Conservation (phyloP, 2,888 invertebrate species). For the Tryphoninae sp. region DNA sequence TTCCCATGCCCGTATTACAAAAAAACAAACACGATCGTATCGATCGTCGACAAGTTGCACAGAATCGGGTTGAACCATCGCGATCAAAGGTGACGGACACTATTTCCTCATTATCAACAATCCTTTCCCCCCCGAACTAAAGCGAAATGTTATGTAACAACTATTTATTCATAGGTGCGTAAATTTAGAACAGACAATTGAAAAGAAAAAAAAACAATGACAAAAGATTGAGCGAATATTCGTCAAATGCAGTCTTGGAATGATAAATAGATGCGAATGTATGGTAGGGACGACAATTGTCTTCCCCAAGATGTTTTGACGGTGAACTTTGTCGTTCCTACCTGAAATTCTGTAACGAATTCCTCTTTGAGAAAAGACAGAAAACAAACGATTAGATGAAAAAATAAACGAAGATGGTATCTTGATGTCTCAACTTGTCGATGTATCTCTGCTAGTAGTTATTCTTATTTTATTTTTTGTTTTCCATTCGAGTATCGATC, state of each 20-base stretch:
- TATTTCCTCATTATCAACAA: slow-evolving; percentile 6
- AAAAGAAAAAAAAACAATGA: slow-evolving; percentile 23
- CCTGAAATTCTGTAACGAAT: slow-evolving; percentile 28
- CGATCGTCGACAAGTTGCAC: slow-evolving; percentile 49
- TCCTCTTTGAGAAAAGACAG: slow-evolving; percentile 43
- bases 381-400: slow-evolving; percentile 36
- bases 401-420: slow-evolving; percentile 51
- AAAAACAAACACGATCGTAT: slow-evolving; percentile 11
- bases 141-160: slow-evolving; percentile 47
- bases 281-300: slow-evolving; percentile 21
- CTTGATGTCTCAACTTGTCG: slow-evolving; percentile 53
- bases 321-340: slow-evolving; percentile 4
- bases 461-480: slow-evolving; percentile 22
- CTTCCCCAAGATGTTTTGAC: slow-evolving; percentile 31
- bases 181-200: slow-evolving; percentile 31
- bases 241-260: slow-evolving; percentile 34
- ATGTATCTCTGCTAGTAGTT: slow-evolving; percentile 11
- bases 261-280: slow-evolving; percentile 39
- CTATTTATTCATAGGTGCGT: slow-evolving; percentile 59
- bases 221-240: slow-evolving; percentile 19
- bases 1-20: background rate
- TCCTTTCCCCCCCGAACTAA: background rate
- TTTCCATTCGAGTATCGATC: background rate
- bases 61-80: slow-evolving; percentile 33
- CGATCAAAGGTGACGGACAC: slow-evolving; percentile 8